phyloP scores from a whole-genome alignment of 2,797 vertebrate species.

The Pygocentrus nattereri region DNA sequence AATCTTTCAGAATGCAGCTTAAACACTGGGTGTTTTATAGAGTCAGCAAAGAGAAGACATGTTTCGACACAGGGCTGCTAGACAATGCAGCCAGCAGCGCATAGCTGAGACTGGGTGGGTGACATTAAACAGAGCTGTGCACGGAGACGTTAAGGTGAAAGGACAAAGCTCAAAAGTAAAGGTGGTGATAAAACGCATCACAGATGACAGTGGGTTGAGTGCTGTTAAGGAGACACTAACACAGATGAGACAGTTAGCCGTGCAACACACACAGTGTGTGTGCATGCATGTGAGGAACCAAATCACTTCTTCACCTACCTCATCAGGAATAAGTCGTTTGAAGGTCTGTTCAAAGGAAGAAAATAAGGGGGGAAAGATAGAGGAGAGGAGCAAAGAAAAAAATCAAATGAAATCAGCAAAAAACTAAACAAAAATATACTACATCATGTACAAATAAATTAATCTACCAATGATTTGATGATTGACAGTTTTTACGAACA shows the following conservation, averaged over 20 bases:
- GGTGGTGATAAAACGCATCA: not conserved
- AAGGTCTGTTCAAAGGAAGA: constrained; percentile 73
- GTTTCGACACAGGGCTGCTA: constrained; percentile 4
- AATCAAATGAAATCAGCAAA: constrained; percentile 27
- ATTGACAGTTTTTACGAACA: no score
- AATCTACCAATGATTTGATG: no score
- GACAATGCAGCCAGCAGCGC: not conserved
- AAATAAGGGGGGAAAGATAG: constrained; percentile 25
- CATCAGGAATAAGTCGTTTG: constrained; percentile 84
- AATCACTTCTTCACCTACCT: constrained; percentile 75
- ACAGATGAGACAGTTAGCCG: constrained; percentile 6
- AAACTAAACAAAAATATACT: not conserved
- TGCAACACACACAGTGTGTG: constrained; percentile 11
- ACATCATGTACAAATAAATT: no score
- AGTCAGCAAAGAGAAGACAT: not conserved
- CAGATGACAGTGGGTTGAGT: not conserved
- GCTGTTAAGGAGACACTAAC: not conserved
- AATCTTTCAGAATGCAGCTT: constrained; percentile 40
- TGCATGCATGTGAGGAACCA: not conserved
- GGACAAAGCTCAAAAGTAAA: not conserved
- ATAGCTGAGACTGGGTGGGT: not conserved
- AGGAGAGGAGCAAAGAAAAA: constrained; percentile 24
- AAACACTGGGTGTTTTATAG: not conserved
- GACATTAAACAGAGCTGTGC: not conserved
- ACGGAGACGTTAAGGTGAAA: not conserved